Conservation (phyloP, 2,797 vertebrate species). For the Choloepus didactylus region DNA sequence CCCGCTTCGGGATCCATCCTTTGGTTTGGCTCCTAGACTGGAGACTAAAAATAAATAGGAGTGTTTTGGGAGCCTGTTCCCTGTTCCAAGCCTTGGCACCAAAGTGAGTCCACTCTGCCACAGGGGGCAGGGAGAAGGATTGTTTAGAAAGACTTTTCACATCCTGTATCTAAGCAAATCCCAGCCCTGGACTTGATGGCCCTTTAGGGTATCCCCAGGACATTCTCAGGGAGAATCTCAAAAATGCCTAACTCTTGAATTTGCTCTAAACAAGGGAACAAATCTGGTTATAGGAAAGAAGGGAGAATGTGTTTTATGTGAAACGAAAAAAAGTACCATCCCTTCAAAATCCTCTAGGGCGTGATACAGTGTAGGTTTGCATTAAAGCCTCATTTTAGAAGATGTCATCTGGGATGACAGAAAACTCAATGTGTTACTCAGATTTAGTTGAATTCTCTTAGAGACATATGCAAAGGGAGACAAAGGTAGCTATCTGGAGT, state of each 20-base stretch:
- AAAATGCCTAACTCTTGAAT: neutral
- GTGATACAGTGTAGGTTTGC: accelerated
- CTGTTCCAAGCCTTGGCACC: slow-evolving; percentile 41
- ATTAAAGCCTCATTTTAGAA: neutral
- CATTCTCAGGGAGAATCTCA: neutral
- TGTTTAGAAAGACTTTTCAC: neutral
- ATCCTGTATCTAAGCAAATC: neutral
- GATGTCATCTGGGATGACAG: neutral
- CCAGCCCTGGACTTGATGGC: neutral
- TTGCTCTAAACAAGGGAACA: slow-evolving; percentile 33
- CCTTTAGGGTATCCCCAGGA: neutral
- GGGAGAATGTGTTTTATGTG: neutral
- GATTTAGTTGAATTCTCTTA: neutral
- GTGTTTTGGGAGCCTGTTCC: slow-evolving; percentile 9
- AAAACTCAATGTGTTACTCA: accelerated
- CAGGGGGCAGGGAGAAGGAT: neutral
- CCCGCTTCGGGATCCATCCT: neutral
- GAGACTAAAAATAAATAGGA: slow-evolving; percentile 45
- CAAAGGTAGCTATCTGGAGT: neutral
- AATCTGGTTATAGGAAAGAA: neutral
- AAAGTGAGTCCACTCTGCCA: neutral
- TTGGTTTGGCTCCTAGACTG: neutral
- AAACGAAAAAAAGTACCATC: neutral
- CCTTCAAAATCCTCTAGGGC: neutral
- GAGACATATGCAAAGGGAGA: neutral